A percentile compares a stretch with the other conserved stretches of the same genome.
phyloP scores from a whole-genome alignment of 2,888 invertebrate species.

The Dendrolimus houi region DNA sequence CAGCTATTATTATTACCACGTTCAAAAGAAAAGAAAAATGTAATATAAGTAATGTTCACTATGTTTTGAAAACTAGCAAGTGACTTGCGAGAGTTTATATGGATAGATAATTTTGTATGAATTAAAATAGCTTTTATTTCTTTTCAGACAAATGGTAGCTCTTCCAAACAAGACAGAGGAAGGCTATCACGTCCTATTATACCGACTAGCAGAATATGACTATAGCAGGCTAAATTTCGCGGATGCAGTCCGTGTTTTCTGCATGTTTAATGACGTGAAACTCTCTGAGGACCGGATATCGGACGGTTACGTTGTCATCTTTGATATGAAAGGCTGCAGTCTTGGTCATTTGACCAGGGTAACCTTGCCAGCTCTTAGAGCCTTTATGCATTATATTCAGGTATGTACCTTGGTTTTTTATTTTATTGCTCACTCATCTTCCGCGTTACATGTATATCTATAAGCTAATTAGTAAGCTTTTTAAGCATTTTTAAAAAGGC shows the following conservation, averaged over 20 bases:
- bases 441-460: too few relatives aligned
- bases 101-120: background rate
- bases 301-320: conserved; percentile 78
- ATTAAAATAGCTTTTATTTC: conserved; percentile 3
- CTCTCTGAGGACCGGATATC: conserved; percentile 77
- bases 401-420: conserved; percentile 29
- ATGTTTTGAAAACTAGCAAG: too few relatives aligned
- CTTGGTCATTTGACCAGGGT: conserved; percentile 80
- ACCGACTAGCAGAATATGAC: conserved; percentile 77
- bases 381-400: conserved; percentile 82
- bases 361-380: conserved; percentile 77
- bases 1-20: too few relatives aligned
- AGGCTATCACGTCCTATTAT: conserved; percentile 78
- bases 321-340: conserved; percentile 81
- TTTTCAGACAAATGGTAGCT: conserved; percentile 77
- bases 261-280: conserved; percentile 81
- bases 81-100: too few relatives aligned
- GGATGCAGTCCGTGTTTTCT: conserved; percentile 79
- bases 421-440: too few relatives aligned
- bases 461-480: too few relatives aligned
- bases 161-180: conserved; percentile 78
- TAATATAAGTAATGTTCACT: too few relatives aligned
- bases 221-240: conserved; percentile 79
- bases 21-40: too few relatives aligned
- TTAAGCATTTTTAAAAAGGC: too few relatives aligned